Percentiles rank a stretch among this genome's conserved stretches.
These are phyloP conservation scores for Oreohelix idahoensis DNA, from an alignment of 1,140 invertebrate genomes.

Conservation along the genomic window DNA sequence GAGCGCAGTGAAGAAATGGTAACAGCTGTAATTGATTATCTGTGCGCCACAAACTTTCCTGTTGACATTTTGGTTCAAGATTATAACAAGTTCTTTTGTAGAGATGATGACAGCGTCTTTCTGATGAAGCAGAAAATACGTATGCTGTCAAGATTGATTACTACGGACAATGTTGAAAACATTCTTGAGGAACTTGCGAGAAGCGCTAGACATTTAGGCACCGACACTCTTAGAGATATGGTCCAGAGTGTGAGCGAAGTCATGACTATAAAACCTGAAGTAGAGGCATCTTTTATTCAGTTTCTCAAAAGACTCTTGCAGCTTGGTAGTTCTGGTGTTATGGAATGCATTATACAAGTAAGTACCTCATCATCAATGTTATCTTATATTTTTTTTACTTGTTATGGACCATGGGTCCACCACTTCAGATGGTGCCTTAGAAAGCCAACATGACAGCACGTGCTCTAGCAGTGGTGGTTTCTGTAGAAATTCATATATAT, in stretches of 20 bases:
- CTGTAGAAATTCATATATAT: too few relatives aligned
- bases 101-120: slow-evolving; percentile 30
- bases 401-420: too few relatives aligned
- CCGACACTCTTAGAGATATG: neutral
- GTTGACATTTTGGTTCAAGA: neutral
- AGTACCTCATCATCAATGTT: too few relatives aligned
- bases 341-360: slow-evolving; percentile 26
- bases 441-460: too few relatives aligned
- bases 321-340: neutral
- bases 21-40: slow-evolving; percentile 28
- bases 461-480: too few relatives aligned
- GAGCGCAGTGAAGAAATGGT: slow-evolving; percentile 36
- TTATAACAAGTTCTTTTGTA: slow-evolving; percentile 32
- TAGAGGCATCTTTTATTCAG: neutral
- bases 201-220: neutral
- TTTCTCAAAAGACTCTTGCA: slow-evolving; percentile 25
- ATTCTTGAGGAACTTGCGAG: slow-evolving; percentile 19
- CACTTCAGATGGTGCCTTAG: too few relatives aligned
- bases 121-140: slow-evolving; percentile 26
- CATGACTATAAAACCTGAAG: neutral
- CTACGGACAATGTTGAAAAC: slow-evolving; percentile 22
- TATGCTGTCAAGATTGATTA: slow-evolving; percentile 21
- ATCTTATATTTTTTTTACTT: too few relatives aligned
- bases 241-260: neutral
- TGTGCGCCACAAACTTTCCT: slow-evolving; percentile 20